phyloP scores from a whole-genome alignment of 1,140 invertebrate genomes.

The Archivesica marissinica region DNA sequence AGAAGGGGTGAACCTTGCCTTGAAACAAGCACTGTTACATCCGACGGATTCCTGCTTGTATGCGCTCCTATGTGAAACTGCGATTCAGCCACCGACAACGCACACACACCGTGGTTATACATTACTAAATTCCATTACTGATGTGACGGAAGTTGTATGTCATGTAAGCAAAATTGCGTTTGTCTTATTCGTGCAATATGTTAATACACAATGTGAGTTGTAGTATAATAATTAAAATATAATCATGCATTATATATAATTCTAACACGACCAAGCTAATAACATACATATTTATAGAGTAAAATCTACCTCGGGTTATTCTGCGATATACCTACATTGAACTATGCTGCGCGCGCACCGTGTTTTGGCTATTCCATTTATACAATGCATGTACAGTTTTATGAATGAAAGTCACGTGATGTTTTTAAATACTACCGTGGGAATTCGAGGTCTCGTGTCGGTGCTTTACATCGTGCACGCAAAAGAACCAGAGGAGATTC shows the following conservation, averaged over 20 bases:
- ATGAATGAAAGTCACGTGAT: no score
- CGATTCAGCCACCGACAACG: constrained; percentile 88
- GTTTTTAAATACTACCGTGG: no score
- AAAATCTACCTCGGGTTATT: neutral
- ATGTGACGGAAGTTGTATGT: neutral
- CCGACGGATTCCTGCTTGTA: constrained; percentile 90
- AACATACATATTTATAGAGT: neutral
- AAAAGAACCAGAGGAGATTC: no score
- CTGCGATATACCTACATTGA: no score
- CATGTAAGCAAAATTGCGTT: no score
- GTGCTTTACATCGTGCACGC: no score
- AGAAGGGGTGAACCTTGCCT: constrained; percentile 89
- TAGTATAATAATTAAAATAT: neutral
- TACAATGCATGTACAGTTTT: no score
- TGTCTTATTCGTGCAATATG: no score
- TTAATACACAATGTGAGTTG: no score
- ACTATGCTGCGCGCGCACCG: no score
- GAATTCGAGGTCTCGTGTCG: no score
- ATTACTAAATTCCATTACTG: constrained; percentile 85
- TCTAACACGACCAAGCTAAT: neutral
- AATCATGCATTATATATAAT: neutral
- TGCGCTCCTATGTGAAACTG: constrained; percentile 90
- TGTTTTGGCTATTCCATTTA: no score
- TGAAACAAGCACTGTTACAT: constrained; percentile 86
- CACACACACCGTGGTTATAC: constrained; percentile 92